Base-by-base conservation (phyloP, 2,113 vertebrate species). In the Cyanoramphus novaezelandiae region DNA sequence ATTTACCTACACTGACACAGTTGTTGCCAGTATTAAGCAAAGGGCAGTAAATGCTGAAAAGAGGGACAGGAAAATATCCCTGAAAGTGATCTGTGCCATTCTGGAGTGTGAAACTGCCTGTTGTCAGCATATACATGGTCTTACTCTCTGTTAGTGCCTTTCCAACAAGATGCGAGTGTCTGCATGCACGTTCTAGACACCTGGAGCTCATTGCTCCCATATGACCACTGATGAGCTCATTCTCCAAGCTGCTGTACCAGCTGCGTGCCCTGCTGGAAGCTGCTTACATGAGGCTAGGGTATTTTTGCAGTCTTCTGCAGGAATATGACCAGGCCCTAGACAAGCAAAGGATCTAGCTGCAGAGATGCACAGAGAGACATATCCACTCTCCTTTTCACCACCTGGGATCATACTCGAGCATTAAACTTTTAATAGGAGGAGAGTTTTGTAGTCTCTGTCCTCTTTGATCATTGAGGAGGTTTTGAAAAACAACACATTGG, bases 381-480 rank as follows among this genome's bases (percentile, higher is more conserved):
- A n/a, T 7, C 28, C 81, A 57, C 37, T 6, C 29, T 83, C 25
- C 65, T 23, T 93, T 91, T 28, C 55, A 69, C 43, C 82, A 39
- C 27, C 17, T 76, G 43, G 49, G 46, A 85, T 85, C 43, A 67
- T 85, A 82, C 43, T 78, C 2, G 1, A 78, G 62, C 41, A 50
- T 88, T 82, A 70, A 18, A 75, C 62, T 92, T 95, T 89, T 77
- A 93, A 82, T 7, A 79, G 60, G 77, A 69, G 35, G 21, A 65
- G 6, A 72, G 28, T 92, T 91, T 93, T 83, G 28, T 70, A 82
- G 57, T 84, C 9, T 13, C 33, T 80, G 41, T 79, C 47, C 55
- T 55, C 59, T 96, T 93, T 93, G 82, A 92, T 91, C 70, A 82
- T 37, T 2, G 4, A 82, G 47, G 14, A 87, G 35, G 37, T 69